These are phyloP conservation scores for Drosophila neocordata DNA, from an alignment of 1,140 invertebrate species.

Conservation along the genomic window DNA sequence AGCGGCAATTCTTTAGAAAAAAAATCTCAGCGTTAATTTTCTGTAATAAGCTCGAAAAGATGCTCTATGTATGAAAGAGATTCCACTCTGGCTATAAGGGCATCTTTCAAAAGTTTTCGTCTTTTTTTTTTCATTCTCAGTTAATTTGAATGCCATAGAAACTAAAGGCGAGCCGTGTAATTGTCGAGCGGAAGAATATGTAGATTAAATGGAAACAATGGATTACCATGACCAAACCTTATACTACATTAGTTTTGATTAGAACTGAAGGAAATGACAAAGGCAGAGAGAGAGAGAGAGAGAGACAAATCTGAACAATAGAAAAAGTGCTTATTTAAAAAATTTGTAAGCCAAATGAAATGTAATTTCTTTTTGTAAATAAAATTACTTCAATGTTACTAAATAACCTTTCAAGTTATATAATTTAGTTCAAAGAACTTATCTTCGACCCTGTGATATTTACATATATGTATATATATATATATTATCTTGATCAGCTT, in stretches of 20 bases:
- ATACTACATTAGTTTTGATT: slow-evolving; percentile 38
- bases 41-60: slow-evolving; percentile 58
- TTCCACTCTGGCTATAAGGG: no score
- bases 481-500: background rate
- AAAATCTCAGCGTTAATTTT: slow-evolving; percentile 65
- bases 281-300: background rate
- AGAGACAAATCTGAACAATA: background rate
- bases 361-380: background rate
- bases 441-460: background rate
- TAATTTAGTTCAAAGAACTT: background rate
- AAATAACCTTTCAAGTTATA: background rate
- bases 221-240: background rate
- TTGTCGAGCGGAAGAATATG: slow-evolving; percentile 6
- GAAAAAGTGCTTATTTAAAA: background rate
- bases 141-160: slow-evolving; percentile 20
- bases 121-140: background rate
- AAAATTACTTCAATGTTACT: background rate
- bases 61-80: background rate
- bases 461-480: no score
- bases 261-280: slow-evolving; percentile 1
- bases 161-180: slow-evolving; percentile 7
- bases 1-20: slow-evolving; percentile 67
- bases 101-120: slow-evolving; percentile 16
- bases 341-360: slow-evolving; percentile 1
- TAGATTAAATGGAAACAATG: slow-evolving; percentile 16